These are phyloP conservation scores for Balearica regulorum DNA, from an alignment of 2,797 vertebrate genomes.

Conservation along the genomic window DNA sequence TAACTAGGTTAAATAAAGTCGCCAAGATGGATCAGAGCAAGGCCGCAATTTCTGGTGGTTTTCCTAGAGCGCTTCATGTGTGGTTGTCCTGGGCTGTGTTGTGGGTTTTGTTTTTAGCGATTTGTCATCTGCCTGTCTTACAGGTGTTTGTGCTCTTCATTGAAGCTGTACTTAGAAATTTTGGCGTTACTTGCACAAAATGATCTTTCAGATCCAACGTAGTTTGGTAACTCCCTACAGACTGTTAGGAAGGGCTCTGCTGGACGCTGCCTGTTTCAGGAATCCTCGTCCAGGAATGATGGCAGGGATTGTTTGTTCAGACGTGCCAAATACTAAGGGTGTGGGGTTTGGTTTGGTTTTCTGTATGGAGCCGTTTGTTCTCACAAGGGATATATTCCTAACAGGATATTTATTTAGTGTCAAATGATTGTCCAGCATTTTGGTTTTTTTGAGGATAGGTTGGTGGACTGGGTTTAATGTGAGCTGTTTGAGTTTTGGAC, in stretches of 20 bases:
- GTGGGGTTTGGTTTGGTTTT: neutral
- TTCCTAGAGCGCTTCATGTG: neutral
- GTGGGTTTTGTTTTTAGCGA: neutral
- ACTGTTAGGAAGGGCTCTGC: fast-evolving
- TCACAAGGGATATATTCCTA: neutral
- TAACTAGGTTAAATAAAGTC: neutral
- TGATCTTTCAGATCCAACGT: neutral
- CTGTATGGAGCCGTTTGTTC: neutral
- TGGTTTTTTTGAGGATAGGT: neutral
- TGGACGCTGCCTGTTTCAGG: fast-evolving
- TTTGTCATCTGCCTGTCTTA: neutral
- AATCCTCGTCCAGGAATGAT: neutral
- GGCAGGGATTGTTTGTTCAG: neutral
- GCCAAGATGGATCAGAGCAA: neutral
- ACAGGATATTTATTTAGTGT: neutral
- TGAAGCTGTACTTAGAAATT: neutral
- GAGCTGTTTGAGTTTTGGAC: neutral
- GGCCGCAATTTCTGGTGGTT: neutral
- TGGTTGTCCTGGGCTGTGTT: neutral
- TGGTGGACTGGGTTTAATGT: neutral
- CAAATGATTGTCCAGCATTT: neutral
- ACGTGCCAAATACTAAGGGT: neutral
- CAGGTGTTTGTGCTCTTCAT: neutral
- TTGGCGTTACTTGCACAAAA: neutral
- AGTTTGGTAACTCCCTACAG: neutral